A percentile compares a stretch with the other conserved stretches of the same genome.
phyloP scores from a whole-genome alignment of 2,113 vertebrate genomes.

The Otocyon megalotis region DNA sequence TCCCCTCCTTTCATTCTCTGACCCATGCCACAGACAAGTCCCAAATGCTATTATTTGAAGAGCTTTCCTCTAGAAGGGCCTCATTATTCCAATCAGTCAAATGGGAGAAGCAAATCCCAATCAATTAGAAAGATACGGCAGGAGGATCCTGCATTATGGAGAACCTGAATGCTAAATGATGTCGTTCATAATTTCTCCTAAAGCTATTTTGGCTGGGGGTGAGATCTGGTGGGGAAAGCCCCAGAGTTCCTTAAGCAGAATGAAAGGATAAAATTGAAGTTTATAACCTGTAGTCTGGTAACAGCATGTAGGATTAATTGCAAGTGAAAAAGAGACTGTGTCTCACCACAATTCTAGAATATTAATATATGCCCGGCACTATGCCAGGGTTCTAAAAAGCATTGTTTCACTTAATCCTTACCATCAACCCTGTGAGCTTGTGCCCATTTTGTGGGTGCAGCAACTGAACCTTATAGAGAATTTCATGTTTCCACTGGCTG shows the following conservation, averaged over 20 bases:
- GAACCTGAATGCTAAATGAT: neutral
- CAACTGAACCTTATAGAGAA: neutral
- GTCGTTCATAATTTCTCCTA: neutral
- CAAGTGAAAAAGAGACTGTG: neutral
- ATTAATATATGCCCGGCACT: neutral
- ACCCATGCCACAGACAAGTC: neutral
- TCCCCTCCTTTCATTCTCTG: neutral
- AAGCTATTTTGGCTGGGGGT: neutral
- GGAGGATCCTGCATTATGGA: neutral
- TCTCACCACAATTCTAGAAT: neutral
- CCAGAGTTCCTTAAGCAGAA: neutral
- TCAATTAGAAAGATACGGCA: neutral
- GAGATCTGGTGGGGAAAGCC: neutral
- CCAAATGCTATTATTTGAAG: neutral
- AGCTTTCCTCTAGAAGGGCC: neutral
- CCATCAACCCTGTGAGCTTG: neutral
- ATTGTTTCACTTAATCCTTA: neutral
- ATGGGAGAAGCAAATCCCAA: neutral
- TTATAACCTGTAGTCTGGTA: accelerated
- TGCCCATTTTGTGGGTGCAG: neutral
- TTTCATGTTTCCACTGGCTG: neutral
- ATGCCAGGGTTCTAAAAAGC: neutral
- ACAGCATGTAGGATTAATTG: neutral
- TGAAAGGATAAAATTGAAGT: neutral
- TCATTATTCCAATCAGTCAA: neutral